These are phyloP conservation scores for Fistularia commersonii DNA, from an alignment of 2,797 vertebrate species.

Conservation along the genomic window DNA sequence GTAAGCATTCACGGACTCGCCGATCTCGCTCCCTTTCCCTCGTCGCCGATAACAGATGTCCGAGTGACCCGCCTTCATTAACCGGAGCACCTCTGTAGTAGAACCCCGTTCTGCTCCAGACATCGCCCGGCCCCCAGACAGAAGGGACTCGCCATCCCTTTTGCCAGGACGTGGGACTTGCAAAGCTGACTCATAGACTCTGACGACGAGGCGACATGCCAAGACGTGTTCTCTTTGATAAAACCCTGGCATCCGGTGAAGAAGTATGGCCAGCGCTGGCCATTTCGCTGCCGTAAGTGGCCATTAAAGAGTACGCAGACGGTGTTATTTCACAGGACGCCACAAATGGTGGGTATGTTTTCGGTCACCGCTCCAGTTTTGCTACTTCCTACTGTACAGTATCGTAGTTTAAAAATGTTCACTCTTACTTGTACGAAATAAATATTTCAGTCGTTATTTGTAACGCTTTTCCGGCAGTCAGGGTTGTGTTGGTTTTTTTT, in stretches of 20 bases:
- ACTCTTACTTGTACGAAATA: no score
- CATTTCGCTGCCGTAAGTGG: slow-evolving; percentile 70
- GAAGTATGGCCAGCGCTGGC: slow-evolving; percentile 41
- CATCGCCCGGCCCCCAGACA: slow-evolving; percentile 55
- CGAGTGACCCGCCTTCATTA: slow-evolving; percentile 67
- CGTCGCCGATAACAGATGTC: slow-evolving; percentile 72
- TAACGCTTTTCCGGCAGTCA: no score
- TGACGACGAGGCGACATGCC: slow-evolving; percentile 64
- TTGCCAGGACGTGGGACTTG: slow-evolving; percentile 48
- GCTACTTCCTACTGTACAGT: slow-evolving; percentile 26
- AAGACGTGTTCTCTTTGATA: slow-evolving; percentile 57
- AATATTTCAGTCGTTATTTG: no score
- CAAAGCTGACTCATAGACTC: slow-evolving; percentile 40
- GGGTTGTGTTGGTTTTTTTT: no score
- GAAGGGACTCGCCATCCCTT: slow-evolving; percentile 54
- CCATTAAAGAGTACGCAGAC: slow-evolving; percentile 71
- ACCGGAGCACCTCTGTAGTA: slow-evolving; percentile 49
- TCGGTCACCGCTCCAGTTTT: slow-evolving; percentile 52
- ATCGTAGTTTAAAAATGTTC: no score
- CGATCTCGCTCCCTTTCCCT: slow-evolving; percentile 33
- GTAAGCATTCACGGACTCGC: slow-evolving; percentile 1
- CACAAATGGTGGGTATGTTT: slow-evolving; percentile 62
- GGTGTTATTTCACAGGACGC: slow-evolving; percentile 48
- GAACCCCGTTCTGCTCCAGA: slow-evolving; percentile 58
- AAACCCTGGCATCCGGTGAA: slow-evolving; percentile 59